phyloP scores from a whole-genome alignment of 2,113 vertebrate genomes.

The Serinus canaria region DNA sequence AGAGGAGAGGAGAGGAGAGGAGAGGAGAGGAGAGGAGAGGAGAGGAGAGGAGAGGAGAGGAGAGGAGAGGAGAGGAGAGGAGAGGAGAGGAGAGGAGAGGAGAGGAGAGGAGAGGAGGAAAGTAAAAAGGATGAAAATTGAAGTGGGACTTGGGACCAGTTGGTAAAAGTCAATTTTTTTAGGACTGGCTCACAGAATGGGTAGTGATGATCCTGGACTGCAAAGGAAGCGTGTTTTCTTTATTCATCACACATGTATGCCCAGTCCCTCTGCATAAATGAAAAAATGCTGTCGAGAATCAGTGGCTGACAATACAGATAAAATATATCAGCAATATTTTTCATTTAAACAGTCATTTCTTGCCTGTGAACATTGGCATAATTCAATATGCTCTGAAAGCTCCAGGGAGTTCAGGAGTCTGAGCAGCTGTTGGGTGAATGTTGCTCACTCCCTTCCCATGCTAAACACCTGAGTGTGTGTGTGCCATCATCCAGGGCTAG shows the following conservation, averaged over 20 bases:
- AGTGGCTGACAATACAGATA: neutral
- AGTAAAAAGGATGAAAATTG: neutral
- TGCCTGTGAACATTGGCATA: neutral
- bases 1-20: neutral
- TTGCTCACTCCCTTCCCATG: neutral
- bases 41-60: neutral
- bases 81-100: no score
- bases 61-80: no score
- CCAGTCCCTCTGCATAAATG: neutral
- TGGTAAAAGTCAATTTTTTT: neutral
- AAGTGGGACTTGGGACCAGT: neutral
- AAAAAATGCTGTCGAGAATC: neutral
- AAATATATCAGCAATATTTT: neutral
- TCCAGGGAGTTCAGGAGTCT: neutral
- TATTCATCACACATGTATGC: neutral
- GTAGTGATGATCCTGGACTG: neutral
- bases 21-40: neutral
- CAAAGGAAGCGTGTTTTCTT: neutral
- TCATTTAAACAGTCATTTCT: neutral
- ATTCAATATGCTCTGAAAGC: neutral
- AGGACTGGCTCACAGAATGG: neutral
- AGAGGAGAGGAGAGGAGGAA: neutral
- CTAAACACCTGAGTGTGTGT: fast-evolving
- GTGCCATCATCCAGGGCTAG: neutral
- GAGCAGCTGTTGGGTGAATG: neutral